These are phyloP conservation scores for Aplocera efformata DNA, from an alignment of 2,888 invertebrate genomes.

Conservation along the genomic window DNA sequence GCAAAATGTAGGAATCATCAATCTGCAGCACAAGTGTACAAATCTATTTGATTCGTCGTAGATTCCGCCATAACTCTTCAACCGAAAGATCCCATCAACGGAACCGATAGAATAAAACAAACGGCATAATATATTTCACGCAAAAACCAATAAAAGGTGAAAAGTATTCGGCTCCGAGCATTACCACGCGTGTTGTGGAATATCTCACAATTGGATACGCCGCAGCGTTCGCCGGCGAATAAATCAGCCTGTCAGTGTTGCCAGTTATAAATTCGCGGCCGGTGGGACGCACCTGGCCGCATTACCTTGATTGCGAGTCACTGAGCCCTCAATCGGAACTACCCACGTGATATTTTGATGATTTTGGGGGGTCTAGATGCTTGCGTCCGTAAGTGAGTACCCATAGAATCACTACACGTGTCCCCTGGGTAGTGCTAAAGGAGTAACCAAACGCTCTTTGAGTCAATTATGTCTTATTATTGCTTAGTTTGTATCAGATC, in stretches of 20 bases:
- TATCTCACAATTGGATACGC: slow-evolving; percentile 47
- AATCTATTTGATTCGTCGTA: too few species aligned
- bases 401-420: too few species aligned
- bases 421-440: too few species aligned
- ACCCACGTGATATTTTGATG: too few species aligned
- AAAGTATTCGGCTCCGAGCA: slow-evolving; percentile 55
- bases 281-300: slow-evolving; percentile 68
- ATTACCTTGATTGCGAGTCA: slow-evolving; percentile 69
- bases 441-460: too few species aligned
- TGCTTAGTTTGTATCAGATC: too few species aligned
- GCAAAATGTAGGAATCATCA: too few species aligned
- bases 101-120: slow-evolving; percentile 28
- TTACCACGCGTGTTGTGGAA: slow-evolving; percentile 55
- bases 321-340: background rate
- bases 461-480: too few species aligned
- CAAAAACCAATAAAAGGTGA: slow-evolving; percentile 63
- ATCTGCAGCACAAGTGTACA: too few species aligned
- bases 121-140: slow-evolving; percentile 41
- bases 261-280: slow-evolving; percentile 69
- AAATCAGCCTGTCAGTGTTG: slow-evolving; percentile 74
- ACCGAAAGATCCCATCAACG: slow-evolving; percentile 16
- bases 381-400: too few species aligned
- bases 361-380: too few species aligned
- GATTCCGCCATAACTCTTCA: background rate
- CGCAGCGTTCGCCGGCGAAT: slow-evolving; percentile 45